Conservation (phyloP, 53 echinoderm and acorn worm genomes). For the Antedon mediterranea region DNA sequence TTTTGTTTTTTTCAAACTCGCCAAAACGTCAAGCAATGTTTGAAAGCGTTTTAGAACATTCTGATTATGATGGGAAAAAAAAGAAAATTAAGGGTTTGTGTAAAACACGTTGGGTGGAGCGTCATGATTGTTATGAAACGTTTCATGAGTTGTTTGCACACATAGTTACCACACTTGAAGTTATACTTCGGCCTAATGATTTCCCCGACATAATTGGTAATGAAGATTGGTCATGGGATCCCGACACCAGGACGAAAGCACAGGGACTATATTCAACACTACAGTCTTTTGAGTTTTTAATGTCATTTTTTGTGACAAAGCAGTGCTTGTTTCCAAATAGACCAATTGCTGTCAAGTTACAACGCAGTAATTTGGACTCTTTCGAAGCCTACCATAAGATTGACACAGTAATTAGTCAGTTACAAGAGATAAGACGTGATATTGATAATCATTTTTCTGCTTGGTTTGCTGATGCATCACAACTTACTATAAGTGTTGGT, state of each 20-base stretch:
- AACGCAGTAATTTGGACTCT: no score
- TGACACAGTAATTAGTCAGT: no score
- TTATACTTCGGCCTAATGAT: conserved; percentile 8
- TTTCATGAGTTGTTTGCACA: conserved; percentile 9
- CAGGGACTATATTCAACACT: conserved; percentile 8
- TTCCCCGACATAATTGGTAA: conserved; percentile 5
- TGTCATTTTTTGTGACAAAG: not conserved
- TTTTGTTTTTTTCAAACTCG: conserved; percentile 5
- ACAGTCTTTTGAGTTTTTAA: not conserved
- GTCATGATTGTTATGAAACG: conserved; percentile 10
- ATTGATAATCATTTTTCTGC: no score
- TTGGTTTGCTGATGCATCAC: not conserved
- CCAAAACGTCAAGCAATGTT: conserved; percentile 11
- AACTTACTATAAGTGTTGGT: not conserved
- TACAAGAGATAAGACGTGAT: no score
- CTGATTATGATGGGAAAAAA: conserved; percentile 8
- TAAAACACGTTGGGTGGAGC: conserved; percentile 19
- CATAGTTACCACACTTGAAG: conserved; percentile 5
- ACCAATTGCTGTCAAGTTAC: not conserved
- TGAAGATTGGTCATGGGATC: conserved; percentile 10
- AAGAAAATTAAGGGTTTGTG: conserved; percentile 18
- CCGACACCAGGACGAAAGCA: conserved; percentile 14
- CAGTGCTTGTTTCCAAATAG: not conserved
- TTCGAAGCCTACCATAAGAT: no score
- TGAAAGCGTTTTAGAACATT: conserved; percentile 10